A percentile compares a stretch with the other conserved stretches of the same genome.
Conservation (phyloP, 2,113 vertebrate species). For the Myiopsitta monachus region DNA sequence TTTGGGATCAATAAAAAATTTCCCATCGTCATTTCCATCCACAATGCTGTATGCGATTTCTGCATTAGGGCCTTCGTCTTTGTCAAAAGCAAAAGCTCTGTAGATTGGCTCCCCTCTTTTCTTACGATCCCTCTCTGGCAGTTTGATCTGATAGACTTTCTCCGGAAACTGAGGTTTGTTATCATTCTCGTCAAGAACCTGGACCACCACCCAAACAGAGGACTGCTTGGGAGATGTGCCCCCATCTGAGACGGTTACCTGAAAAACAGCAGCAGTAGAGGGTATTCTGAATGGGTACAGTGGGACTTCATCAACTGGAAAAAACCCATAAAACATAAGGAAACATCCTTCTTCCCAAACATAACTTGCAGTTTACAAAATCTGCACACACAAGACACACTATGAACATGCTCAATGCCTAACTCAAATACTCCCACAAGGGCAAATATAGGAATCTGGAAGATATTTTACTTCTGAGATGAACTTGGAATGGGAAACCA, state of each 20-base stretch:
- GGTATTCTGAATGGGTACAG: not conserved
- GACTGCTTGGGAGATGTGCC: slow-evolving; percentile 84
- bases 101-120: slow-evolving; percentile 92
- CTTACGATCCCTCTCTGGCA: slow-evolving; percentile 90
- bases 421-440: not conserved
- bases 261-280: not conserved
- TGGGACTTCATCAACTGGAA: not conserved
- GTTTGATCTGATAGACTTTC: slow-evolving; percentile 93
- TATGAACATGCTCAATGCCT: not conserved
- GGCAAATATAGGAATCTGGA: not conserved
- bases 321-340: not conserved
- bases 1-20: slow-evolving; percentile 96
- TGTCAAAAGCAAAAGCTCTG: slow-evolving; percentile 91
- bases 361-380: not conserved
- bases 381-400: not conserved
- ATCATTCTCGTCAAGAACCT: slow-evolving; percentile 94
- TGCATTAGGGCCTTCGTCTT: slow-evolving; percentile 89
- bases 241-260: slow-evolving; percentile 92
- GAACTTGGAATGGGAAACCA: not conserved
- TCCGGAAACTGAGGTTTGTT: slow-evolving; percentile 94
- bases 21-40: slow-evolving; percentile 93
- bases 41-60: slow-evolving; percentile 93
- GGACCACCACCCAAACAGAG: slow-evolving; percentile 90
- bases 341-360: not conserved
- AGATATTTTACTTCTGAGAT: not conserved